Conservation (phyloP, 2,888 invertebrate genomes). For the Drosophila subquinaria region DNA sequence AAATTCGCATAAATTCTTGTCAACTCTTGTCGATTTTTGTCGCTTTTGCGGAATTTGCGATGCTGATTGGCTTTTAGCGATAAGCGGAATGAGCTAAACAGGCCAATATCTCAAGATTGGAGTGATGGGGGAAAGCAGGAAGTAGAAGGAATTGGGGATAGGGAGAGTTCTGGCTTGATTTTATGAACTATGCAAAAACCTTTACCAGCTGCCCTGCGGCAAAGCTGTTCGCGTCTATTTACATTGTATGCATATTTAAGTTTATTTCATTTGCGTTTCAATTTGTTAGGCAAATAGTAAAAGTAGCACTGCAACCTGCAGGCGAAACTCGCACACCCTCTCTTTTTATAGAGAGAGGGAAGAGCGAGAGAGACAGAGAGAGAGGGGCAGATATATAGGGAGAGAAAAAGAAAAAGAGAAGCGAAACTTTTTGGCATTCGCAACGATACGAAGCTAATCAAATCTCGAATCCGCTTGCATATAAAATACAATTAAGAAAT, state of each 20-base stretch:
- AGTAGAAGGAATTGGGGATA: neutral
- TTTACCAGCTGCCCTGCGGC: constrained; percentile 42
- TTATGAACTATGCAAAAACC: constrained; percentile 57
- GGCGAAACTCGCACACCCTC: constrained; percentile 12
- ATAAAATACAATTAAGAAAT: constrained; percentile 68
- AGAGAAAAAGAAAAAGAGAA: neutral
- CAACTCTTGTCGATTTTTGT: constrained; percentile 10
- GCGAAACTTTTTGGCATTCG: constrained; percentile 8
- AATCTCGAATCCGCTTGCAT: constrained; percentile 54
- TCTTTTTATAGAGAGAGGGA: neutral
- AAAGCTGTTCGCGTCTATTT: constrained; percentile 53
- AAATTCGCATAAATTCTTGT: constrained; percentile 6
- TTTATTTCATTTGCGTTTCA: constrained; percentile 73
- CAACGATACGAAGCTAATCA: constrained; percentile 42
- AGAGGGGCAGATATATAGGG: neutral
- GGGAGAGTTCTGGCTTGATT: neutral
- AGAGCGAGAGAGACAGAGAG: no score
- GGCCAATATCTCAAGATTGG: neutral
- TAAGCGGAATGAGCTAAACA: constrained; percentile 25
- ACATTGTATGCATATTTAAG: constrained; percentile 73
- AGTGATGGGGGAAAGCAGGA: neutral
- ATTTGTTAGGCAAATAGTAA: constrained; percentile 56
- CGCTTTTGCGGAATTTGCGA: constrained; percentile 45
- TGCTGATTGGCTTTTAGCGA: constrained; percentile 58
- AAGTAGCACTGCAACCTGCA: constrained; percentile 39